Conservation (phyloP, 2,113 vertebrate species). For the Rhabdomys dilectus region DNA sequence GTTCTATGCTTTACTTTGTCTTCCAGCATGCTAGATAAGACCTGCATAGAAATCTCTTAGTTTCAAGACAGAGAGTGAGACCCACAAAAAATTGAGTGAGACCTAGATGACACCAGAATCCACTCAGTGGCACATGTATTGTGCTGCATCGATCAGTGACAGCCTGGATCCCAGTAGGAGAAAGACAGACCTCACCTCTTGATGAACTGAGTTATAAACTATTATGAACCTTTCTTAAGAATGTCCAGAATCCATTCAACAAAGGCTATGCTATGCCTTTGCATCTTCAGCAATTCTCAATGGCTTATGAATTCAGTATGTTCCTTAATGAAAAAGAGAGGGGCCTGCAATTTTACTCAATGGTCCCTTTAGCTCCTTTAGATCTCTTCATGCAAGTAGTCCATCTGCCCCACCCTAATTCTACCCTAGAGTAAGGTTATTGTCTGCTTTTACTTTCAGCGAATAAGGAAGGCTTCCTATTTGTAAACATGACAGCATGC, state of each 20-base stretch:
- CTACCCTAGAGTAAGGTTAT: background rate
- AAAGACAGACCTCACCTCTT: conserved; percentile 4
- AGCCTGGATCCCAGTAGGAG: background rate
- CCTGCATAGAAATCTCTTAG: background rate
- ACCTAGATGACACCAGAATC: background rate
- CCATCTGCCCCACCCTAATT: background rate
- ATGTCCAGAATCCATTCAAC: background rate
- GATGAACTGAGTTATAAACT: background rate
- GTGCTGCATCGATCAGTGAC: no score
- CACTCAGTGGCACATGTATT: background rate
- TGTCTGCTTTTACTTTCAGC: conserved; percentile 32
- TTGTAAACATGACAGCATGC: background rate
- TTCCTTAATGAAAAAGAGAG: background rate
- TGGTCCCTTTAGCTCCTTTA: background rate
- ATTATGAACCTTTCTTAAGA: background rate
- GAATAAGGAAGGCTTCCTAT: background rate
- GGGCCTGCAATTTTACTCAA: conserved; percentile 48
- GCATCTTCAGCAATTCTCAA: background rate
- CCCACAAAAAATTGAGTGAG: background rate
- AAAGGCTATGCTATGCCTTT: background rate
- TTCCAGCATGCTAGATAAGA: background rate
- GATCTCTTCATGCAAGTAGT: background rate
- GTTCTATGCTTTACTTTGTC: background rate
- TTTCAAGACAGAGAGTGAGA: background rate
- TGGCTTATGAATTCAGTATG: background rate